Evolutionary conservation across 2,797 vertebrate species (phyloP).

Genomic region (Sandelia bainsii): DNA sequence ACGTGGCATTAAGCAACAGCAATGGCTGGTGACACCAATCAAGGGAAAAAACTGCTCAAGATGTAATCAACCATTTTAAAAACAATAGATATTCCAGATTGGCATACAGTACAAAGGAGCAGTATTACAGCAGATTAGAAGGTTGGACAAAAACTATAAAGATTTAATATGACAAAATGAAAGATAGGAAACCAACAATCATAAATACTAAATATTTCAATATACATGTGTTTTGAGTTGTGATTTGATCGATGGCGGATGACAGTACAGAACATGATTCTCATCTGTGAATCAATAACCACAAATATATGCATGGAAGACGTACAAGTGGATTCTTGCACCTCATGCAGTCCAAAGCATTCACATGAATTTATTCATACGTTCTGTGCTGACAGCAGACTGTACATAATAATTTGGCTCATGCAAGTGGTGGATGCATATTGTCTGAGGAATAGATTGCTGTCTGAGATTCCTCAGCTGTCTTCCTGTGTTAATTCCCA

Average conservation of each 20-base stretch:
- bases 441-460: constrained; percentile 67
- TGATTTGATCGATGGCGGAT: constrained; percentile 44
- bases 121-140: background rate
- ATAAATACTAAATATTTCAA: constrained; percentile 16
- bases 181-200: background rate
- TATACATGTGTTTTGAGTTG: constrained; percentile 15
- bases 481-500: constrained; percentile 65
- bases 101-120: too few relatives aligned
- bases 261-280: constrained; percentile 21
- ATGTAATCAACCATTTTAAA: background rate
- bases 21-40: background rate
- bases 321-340: constrained; percentile 38
- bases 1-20: constrained; percentile 31
- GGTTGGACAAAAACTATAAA: background rate
- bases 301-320: constrained; percentile 53
- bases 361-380: constrained; percentile 68
- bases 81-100: background rate
- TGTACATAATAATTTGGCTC: constrained; percentile 75
- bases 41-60: background rate
- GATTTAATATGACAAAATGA: background rate
- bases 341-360: constrained; percentile 51
- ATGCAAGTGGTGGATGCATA: constrained; percentile 55
- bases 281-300: constrained; percentile 46
- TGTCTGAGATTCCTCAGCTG: constrained; percentile 62
- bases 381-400: constrained; percentile 62